Evolutionary conservation across 2,888 invertebrate species (phyloP), one percentile per base, ranked within the genome.

Genomic region (Xanthia togata): DNA sequence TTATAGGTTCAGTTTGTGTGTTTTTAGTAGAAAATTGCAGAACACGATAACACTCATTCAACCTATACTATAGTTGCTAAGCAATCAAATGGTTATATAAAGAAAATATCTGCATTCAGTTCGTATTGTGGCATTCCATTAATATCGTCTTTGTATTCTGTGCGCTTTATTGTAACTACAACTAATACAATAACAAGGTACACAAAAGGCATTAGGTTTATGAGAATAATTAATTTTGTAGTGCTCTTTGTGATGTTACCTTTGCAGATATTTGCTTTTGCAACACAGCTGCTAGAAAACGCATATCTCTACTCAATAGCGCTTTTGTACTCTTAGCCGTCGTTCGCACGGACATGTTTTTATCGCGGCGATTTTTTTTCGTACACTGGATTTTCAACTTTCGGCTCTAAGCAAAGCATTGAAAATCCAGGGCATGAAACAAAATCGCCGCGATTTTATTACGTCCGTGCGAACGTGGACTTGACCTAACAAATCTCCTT

Each of bases 161-260:
- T 65, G 64, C 44, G n/a, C 38, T 65, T 65, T 60, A 73, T 35
- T 63, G 47, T 38, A 62, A 47, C 55, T 55, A 31, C 59, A 65
- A 78, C 35, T 20, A 59, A 63, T 68, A 68, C 20, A 78, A 63
- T 59, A 69, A 53, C 63, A 23, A 69, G 47, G 9, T 31, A 47
- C n/a, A 82, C 83, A 69, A 77, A 38, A 64, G n/a, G 38, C 64
- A 59, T 69, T 38, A 60, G 6, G 53, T 59, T 60, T 70, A 59
- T 26, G 47, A 64, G 47, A 69, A 70, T 59, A 57, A 57, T 78
- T 44, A 26, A 35, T 23, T 35, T 78, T 41, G 38, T 31, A 35
- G 41, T 14, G 35, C 35, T 63, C 50, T 67, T 50, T 63, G 62
- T 68, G 47, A 57, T 62, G 55, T 23, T 60, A 31, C 35, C 23